Evolutionary conservation across 2,797 vertebrate genomes (phyloP), one percentile per base, ranked within the genome.

Genomic region (Tapirus indicus): DNA sequence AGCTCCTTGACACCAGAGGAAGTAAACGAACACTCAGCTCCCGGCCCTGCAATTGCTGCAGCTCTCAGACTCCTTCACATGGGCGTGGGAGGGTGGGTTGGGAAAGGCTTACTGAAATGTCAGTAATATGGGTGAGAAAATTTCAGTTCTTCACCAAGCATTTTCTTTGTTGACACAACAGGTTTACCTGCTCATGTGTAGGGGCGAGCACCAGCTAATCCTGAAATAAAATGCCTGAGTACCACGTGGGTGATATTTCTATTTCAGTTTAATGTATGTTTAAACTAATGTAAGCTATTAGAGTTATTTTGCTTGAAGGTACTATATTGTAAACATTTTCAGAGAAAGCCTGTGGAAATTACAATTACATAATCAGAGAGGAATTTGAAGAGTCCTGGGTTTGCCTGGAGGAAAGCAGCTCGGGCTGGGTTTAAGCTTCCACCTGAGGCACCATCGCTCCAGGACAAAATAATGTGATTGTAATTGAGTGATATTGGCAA

Each of bases 111-210:
- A 35, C 47, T 32, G 86, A 91, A 97, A 91, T 88, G 68, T 66
- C 60, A 88, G 56, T 84, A 60, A 93, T 12, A 10, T 1, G 11
- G 52, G 88, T 54, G 68, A 95, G 87, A 83, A 88, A 85, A 93
- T 91, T 91, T 62, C 54, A 35, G 60, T 82, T 84, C 82, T 84
- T 35, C 1, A 5, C 80, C 77, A 60, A 44, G 32, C 56, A 9
- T 68, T 56, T 92, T 86, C 72, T 93, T 60, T 91, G 62, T 95
- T 91, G 95, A 93, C 72, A 56, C 10, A 72, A n/a, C 20, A 82
- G 49, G 27, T 66, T 79, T 90, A 58, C 23, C 60, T 72, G 66
- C 72, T 35, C 79, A 3, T 0, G 0, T 12, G 44, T 20, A 74
- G 44, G 62, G 35, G 64, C 69, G 32, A 60, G 38, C 25, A 25